These are phyloP conservation scores for Congeria kusceri DNA, from an alignment of 2,888 invertebrate genomes.

Conservation along the genomic window DNA sequence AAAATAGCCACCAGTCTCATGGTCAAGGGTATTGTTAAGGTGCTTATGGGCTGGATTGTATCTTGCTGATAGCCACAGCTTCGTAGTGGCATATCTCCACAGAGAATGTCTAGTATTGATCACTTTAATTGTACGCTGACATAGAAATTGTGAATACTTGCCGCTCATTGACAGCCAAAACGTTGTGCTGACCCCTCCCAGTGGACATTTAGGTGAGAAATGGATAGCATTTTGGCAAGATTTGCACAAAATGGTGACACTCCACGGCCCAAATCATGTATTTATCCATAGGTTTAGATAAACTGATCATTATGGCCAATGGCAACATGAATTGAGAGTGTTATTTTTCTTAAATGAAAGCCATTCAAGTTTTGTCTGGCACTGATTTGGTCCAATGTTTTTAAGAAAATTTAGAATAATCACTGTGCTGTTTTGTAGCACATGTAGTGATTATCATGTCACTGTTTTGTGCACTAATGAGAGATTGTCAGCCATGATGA, in stretches of 20 bases:
- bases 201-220: conserved; percentile 64
- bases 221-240: conserved; percentile 50
- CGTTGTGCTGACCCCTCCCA: conserved; percentile 54
- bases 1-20: too few relatives aligned
- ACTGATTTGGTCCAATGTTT: conserved; percentile 12
- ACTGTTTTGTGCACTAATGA: conserved; percentile 44
- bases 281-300: conserved; percentile 38
- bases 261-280: conserved; percentile 45
- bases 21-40: too few relatives aligned
- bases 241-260: conserved; percentile 50
- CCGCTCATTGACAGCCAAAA: conserved; percentile 50
- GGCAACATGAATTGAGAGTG: too few relatives aligned
- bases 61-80: too few relatives aligned
- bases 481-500: conserved; percentile 37
- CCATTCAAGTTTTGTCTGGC: background rate
- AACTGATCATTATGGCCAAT: conserved; percentile 2
- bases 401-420: background rate
- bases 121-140: conserved; percentile 54
- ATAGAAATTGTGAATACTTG: conserved; percentile 33
- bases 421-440: too few relatives aligned
- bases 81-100: too few relatives aligned
- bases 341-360: too few relatives aligned
- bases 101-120: conserved; percentile 36
- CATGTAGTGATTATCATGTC: conserved; percentile 31
- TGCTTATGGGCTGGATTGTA: too few relatives aligned